Percentiles rank a stretch among this genome's conserved stretches.
Conservation (phyloP, 2,888 invertebrate genomes). For the Trypoxylon attenuatum region DNA sequence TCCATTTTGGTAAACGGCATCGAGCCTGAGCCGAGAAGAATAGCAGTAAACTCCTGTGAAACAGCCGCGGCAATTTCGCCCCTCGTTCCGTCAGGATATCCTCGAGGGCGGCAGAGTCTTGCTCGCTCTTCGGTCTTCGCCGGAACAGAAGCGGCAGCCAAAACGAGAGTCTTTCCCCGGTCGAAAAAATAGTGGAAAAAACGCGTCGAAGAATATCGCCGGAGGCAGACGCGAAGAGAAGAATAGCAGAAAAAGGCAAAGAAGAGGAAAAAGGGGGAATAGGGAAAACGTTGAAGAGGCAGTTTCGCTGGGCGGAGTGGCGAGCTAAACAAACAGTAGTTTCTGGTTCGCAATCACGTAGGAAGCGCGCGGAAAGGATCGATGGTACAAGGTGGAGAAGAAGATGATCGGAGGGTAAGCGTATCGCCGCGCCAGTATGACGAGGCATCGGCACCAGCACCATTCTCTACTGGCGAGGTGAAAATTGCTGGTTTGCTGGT, state of each 20-base stretch:
- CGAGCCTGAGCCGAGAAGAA: neutral
- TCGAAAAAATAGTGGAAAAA: no score
- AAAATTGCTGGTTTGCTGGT: constrained; percentile 52
- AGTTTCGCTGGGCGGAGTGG: constrained; percentile 65
- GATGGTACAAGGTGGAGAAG: constrained; percentile 4
- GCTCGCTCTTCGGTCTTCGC: no score
- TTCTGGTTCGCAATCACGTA: constrained; percentile 59
- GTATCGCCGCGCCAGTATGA: no score
- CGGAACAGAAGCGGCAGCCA: no score
- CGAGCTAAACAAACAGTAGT: constrained; percentile 72
- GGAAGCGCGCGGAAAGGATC: constrained; percentile 30
- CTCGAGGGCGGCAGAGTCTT: no score
- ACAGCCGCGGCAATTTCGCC: neutral
- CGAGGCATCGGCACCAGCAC: constrained; percentile 9
- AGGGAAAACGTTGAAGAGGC: constrained; percentile 59
- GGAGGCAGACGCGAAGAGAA: constrained; percentile 23
- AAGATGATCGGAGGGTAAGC: constrained; percentile 32
- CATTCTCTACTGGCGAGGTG: constrained; percentile 46
- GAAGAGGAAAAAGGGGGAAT: constrained; percentile 43
- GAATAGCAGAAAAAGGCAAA: constrained; percentile 9
- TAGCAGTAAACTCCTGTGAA: neutral
- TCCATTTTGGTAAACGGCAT: neutral
- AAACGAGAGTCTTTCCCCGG: no score
- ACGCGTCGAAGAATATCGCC: no score
- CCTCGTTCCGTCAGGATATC: neutral